Evolutionary conservation across 2,113 vertebrate species (phyloP).

Genomic region (Chlamydotis undulata): DNA sequence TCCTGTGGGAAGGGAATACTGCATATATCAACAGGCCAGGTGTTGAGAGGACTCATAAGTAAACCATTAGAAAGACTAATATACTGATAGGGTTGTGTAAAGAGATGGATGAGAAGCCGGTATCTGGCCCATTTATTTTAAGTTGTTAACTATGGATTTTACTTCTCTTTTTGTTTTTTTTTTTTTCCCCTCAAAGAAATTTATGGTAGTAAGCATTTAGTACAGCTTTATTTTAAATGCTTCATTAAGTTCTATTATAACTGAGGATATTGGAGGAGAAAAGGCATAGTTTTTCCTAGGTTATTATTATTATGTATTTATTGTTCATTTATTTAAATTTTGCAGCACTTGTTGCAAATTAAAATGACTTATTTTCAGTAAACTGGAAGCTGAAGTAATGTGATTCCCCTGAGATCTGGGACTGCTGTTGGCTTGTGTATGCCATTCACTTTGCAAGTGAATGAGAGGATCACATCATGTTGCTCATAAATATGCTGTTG

Average conservation of each 20-base stretch:
- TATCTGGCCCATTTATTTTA: not conserved
- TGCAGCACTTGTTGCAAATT: not conserved
- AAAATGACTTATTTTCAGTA: not conserved
- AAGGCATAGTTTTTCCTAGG: not conserved
- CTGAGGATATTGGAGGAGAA: not conserved
- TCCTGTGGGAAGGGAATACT: not conserved
- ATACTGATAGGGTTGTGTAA: not conserved
- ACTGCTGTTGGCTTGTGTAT: not conserved
- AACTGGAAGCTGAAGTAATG: not conserved
- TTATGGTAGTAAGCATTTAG: not conserved
- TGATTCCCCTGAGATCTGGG: not conserved
- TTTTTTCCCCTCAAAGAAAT: not conserved
- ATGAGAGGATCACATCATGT: not conserved
- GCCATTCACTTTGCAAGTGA: not conserved
- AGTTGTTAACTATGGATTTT: not conserved
- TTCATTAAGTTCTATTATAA: not conserved
- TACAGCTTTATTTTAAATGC: not conserved
- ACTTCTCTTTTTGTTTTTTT: not conserved
- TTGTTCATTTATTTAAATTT: not conserved
- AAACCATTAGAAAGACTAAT: not conserved
- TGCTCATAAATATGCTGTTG: not conserved
- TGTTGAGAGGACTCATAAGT: not conserved
- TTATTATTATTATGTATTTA: not conserved
- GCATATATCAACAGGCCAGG: not conserved
- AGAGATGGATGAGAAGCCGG: not conserved